A percentile compares a stretch with the other conserved stretches of the same genome.
These are phyloP conservation scores for Sakesphorus luctuosus DNA, from an alignment of 2,113 vertebrate species.

Conservation along the genomic window DNA sequence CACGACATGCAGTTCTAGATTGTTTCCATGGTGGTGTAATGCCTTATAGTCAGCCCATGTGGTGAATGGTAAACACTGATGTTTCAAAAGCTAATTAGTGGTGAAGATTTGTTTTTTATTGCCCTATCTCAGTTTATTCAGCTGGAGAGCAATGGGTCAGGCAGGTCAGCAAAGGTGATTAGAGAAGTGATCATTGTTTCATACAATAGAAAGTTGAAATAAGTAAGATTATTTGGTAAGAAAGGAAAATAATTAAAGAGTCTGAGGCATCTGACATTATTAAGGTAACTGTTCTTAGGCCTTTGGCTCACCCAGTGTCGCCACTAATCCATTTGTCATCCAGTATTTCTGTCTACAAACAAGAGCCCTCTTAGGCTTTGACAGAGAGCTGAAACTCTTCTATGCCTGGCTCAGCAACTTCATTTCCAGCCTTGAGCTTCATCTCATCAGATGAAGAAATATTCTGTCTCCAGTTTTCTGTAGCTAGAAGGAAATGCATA, in stretches of 20 bases:
- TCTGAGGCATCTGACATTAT: not conserved
- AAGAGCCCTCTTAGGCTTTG: not conserved
- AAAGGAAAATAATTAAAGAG: not conserved
- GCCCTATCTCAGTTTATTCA: conserved; percentile 14
- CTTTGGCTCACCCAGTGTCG: not conserved
- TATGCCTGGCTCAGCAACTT: not conserved
- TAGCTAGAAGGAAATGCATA: not conserved
- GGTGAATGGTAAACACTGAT: not conserved
- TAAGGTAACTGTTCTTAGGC: not conserved
- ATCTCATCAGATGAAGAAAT: not conserved
- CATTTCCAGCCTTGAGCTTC: not conserved
- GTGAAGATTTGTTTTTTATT: not conserved
- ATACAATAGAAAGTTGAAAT: not conserved
- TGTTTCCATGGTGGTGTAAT: not conserved
- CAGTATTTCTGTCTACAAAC: not conserved
- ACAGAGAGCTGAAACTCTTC: not conserved
- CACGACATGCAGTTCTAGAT: not conserved
- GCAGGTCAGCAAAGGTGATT: not conserved
- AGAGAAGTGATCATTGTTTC: not conserved
- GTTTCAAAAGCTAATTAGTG: conserved; percentile 26
- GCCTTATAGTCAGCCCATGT: not conserved
- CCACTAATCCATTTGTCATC: not conserved
- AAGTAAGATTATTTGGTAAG: not conserved
- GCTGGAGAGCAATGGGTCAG: not conserved
- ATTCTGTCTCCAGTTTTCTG: not conserved